Evolutionary conservation across 92 coral and sea anemone genomes (phyloP).

Genomic region (Zoanthus sansibaricus): DNA sequence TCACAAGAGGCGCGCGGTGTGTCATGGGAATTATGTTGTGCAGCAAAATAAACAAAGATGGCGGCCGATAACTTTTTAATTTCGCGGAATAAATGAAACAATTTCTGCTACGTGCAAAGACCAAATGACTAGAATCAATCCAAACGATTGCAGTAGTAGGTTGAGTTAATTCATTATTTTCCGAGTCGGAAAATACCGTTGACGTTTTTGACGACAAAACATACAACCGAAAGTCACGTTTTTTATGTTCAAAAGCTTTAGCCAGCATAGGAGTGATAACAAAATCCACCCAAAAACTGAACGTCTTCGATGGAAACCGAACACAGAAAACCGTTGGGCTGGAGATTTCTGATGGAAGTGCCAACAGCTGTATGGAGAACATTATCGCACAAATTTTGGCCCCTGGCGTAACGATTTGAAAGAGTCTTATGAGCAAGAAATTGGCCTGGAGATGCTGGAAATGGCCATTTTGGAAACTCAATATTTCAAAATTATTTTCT

Average conservation of each 20-base stretch:
- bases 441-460: conserved; percentile 4
- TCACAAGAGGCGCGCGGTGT: conserved; percentile 46
- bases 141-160: conserved; percentile 24
- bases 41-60: conserved; percentile 46
- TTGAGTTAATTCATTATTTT: conserved; percentile 29
- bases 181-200: conserved; percentile 32
- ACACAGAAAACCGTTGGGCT: conserved; percentile 1
- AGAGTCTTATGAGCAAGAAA: neutral
- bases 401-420: neutral
- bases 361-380: conserved; percentile 17
- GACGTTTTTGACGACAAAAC: neutral
- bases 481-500: neutral
- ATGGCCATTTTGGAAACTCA: neutral
- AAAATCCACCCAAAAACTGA: neutral
- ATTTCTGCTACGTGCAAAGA: conserved; percentile 29
- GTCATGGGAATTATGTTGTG: conserved; percentile 45
- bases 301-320: conserved; percentile 26
- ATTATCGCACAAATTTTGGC: conserved; percentile 16
- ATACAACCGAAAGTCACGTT: neutral
- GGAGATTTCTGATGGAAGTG: neutral
- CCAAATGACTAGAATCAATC: conserved; percentile 6
- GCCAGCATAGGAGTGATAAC: neutral
- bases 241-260: neutral
- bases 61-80: conserved; percentile 32
- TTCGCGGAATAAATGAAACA: conserved; percentile 33